These are phyloP conservation scores for Serinus canaria DNA, from an alignment of 2,113 vertebrate genomes.

Conservation along the genomic window DNA sequence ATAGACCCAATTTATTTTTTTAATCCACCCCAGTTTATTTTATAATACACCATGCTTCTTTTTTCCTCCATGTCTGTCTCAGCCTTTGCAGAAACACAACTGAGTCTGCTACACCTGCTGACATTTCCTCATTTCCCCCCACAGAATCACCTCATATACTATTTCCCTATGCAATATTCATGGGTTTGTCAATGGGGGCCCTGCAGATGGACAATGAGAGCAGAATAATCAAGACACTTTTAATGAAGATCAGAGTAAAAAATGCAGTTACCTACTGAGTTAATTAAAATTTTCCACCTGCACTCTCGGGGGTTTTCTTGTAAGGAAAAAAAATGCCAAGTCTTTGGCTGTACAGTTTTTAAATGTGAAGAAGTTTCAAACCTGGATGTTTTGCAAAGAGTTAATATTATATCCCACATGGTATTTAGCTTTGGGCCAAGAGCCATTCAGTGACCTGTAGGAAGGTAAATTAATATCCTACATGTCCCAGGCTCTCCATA, in stretches of 20 bases:
- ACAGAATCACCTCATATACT: neutral
- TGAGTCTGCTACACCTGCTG: neutral
- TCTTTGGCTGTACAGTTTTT: neutral
- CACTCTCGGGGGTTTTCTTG: neutral
- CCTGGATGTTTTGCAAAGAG: neutral
- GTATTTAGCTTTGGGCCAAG: neutral
- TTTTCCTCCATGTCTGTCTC: neutral
- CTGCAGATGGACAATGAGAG: neutral
- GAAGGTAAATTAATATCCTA: neutral
- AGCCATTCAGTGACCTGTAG: neutral
- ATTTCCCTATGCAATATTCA: neutral
- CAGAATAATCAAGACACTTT: neutral
- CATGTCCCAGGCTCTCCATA: neutral
- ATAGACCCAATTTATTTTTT: too few relatives aligned
- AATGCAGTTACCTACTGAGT: neutral
- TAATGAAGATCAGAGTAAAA: neutral
- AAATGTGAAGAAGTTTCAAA: neutral
- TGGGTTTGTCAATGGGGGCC: neutral
- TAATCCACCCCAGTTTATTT: too few relatives aligned
- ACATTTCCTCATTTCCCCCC: neutral
- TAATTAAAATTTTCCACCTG: constrained; percentile 53
- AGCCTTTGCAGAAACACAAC: neutral
- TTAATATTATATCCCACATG: neutral
- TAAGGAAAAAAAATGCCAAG: neutral
- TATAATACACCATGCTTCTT: neutral